Evolutionary conservation across 2,888 invertebrate genomes (phyloP).

Genomic region (Pheosia tremula): DNA sequence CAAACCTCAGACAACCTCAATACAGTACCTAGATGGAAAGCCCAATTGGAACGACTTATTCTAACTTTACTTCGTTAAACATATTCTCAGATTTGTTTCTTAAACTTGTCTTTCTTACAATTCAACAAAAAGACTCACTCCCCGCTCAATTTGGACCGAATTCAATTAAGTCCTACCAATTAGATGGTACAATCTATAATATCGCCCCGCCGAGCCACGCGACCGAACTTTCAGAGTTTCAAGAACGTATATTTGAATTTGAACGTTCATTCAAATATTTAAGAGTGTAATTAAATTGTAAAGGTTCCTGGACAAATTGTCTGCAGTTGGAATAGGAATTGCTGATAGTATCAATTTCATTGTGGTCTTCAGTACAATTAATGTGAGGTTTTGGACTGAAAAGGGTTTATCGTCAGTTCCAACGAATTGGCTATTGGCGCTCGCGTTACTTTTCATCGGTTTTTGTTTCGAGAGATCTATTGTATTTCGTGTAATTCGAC

Average conservation of each 20-base stretch:
- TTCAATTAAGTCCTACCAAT: slow-evolving; percentile 60
- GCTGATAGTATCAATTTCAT: slow-evolving; percentile 64
- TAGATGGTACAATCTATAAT: slow-evolving; percentile 53
- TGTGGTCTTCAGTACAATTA: slow-evolving; percentile 60
- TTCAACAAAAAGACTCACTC: slow-evolving; percentile 16
- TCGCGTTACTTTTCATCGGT: slow-evolving; percentile 53
- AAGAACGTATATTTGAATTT: no score
- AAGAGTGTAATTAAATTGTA: slow-evolving; percentile 64
- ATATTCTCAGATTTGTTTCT: not conserved
- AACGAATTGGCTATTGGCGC: slow-evolving; percentile 54
- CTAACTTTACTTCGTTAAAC: no score
- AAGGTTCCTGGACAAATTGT: slow-evolving; percentile 64
- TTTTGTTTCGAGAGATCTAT: slow-evolving; percentile 48
- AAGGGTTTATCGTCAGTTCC: slow-evolving; percentile 54
- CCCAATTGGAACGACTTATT: no score
- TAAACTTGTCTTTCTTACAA: not conserved
- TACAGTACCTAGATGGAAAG: no score
- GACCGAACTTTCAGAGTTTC: slow-evolving; percentile 50
- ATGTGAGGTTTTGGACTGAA: slow-evolving; percentile 50
- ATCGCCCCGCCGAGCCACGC: slow-evolving; percentile 50
- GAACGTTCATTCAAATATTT: slow-evolving; percentile 52
- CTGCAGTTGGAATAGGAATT: slow-evolving; percentile 45
- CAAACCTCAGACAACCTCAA: no score
- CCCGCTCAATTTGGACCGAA: slow-evolving; percentile 46
- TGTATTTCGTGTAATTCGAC: slow-evolving; percentile 34